A percentile compares a stretch with the other conserved stretches of the same genome.
These are phyloP conservation scores for Emmelina monodactyla DNA, from an alignment of 2,888 invertebrate genomes.

Conservation along the genomic window DNA sequence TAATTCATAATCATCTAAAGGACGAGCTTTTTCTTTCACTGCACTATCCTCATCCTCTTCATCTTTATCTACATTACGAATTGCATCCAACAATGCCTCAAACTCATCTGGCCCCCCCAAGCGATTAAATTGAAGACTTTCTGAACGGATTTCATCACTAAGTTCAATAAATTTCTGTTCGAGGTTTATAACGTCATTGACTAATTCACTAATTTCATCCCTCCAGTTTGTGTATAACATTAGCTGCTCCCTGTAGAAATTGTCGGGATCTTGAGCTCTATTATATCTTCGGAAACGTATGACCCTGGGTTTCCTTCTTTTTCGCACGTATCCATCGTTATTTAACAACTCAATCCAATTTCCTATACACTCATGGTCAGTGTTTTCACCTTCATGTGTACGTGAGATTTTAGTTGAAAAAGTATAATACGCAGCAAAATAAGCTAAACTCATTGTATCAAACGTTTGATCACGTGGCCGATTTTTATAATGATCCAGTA, in stretches of 20 bases:
- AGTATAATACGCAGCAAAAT: constrained; percentile 14
- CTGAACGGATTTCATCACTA: constrained; percentile 5
- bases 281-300: constrained; percentile 13
- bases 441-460: constrained; percentile 8
- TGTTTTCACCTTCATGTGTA: neutral
- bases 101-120: constrained; percentile 19
- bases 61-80: constrained; percentile 11
- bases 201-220: constrained; percentile 10
- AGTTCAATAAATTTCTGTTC: constrained; percentile 12
- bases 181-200: constrained; percentile 8
- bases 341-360: constrained; percentile 6
- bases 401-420: constrained; percentile 5
- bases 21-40: constrained; percentile 1
- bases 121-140: constrained; percentile 18
- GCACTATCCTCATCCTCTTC: constrained; percentile 3
- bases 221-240: constrained; percentile 10
- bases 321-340: constrained; percentile 6
- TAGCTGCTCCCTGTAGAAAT: constrained; percentile 9
- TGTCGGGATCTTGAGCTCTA: constrained; percentile 6
- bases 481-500: constrained; percentile 8
- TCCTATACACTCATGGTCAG: constrained; percentile 2
- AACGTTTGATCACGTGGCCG: constrained; percentile 2
- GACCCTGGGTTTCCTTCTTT: constrained; percentile 6
- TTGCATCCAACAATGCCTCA: constrained; percentile 21
- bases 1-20: constrained; percentile 8